A percentile compares a stretch with the other conserved stretches of the same genome.
phyloP scores from a whole-genome alignment of 1,140 invertebrate genomes.

The Cotesia vestalis region DNA sequence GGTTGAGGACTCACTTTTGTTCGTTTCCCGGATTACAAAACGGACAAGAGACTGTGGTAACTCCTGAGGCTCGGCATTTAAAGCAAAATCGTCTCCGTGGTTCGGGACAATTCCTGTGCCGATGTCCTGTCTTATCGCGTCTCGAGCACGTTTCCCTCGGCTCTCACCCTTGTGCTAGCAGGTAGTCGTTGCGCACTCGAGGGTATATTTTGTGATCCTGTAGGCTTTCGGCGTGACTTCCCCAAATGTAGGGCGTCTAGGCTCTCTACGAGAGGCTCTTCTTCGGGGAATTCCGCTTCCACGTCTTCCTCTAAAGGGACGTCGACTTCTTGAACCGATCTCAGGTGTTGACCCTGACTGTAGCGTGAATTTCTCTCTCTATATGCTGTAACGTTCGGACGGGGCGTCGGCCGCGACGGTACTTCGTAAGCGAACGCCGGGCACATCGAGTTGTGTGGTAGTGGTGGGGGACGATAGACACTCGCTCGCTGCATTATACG shows the following conservation, averaged over 20 bases:
- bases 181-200: too few species aligned
- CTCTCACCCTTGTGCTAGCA: too few species aligned
- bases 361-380: neutral
- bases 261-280: too few species aligned
- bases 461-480: neutral
- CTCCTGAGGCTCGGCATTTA: neutral
- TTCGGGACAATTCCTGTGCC: neutral
- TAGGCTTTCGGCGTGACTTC: too few species aligned
- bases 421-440: neutral
- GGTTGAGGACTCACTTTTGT: neutral
- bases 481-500: neutral
- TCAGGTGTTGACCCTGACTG: neutral
- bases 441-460: conserved; percentile 9
- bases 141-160: neutral
- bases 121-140: neutral
- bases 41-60: neutral
- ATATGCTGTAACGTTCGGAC: too few species aligned
- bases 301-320: too few species aligned
- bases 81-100: neutral
- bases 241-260: too few species aligned
- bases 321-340: too few species aligned
- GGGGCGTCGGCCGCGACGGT: too few species aligned
- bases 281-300: too few species aligned
- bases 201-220: too few species aligned
- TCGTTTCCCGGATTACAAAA: neutral